Base-by-base conservation (phyloP, 2,888 invertebrate species). In the Danaus chrysippus region DNA sequence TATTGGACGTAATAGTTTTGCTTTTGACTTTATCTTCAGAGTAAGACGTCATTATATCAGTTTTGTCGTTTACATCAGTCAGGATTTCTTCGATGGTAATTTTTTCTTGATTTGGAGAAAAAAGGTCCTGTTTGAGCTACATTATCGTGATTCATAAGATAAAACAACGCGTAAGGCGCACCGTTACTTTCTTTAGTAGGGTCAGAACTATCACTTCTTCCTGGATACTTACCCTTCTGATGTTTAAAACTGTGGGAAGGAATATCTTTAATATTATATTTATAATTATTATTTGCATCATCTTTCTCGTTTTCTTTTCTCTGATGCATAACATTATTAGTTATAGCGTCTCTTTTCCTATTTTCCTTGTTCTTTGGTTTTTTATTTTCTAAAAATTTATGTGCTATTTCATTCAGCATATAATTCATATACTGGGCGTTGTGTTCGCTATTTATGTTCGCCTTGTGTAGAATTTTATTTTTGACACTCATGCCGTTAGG, bases 111-210 rank as follows among this genome's bases (percentile, higher is more conserved):
- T 71, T 17, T 0, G 71, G 64, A 11, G 65, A 59, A 15, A 62
- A 62, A 15, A 56, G 58, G 23, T 68, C 63, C 63, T 19, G 67
- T 60, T 43, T 68, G 69, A 1, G 58, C 74, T 1, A 76, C 59
- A 9, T 72, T 70, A 42, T 79, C 78, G 0, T 79, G 77, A 54
- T 77, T 78, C 76, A 76, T 79, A 68, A 78, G 77, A 57, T 86
- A 83, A 62, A 86, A 86, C 23, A 84, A 67, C 1, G 87, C 84
- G 46, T 85, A 84, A 0, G 82, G 82, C 11, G 72, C 74, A 1
- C 76, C 73, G 15, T 72, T 73, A 0, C 68, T 55, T 19, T 78
- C 73, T 10, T 73, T 66, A 42, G 66, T 71, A 8, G 78, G 75
- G 42, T 78, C 78, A 9, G 66, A 71, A 55, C 67, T 78, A 1